Percentiles rank a stretch among this genome's conserved stretches.
Evolutionary conservation across 2,888 invertebrate species (phyloP).

Genomic region (Andrena praecox): DNA sequence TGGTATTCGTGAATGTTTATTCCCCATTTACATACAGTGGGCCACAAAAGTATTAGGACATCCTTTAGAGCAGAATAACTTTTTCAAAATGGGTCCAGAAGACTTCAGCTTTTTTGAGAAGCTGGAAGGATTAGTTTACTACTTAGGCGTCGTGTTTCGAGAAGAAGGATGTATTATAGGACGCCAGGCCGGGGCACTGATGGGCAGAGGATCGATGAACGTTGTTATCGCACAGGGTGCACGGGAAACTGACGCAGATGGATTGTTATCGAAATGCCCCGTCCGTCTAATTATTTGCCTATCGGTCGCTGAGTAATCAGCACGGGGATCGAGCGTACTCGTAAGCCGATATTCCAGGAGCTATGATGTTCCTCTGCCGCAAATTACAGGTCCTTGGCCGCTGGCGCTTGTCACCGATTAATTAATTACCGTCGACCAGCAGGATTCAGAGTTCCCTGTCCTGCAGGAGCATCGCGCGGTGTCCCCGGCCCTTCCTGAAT

Average conservation of each 20-base stretch:
- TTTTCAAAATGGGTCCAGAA: too few species aligned
- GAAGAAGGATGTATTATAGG: too few species aligned
- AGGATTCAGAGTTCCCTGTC: too few species aligned
- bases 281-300: conserved; percentile 47
- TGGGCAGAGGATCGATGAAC: conserved; percentile 12
- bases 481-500: too few species aligned
- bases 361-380: background rate
- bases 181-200: background rate
- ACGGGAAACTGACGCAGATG: conserved; percentile 30
- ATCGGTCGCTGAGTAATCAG: conserved; percentile 53
- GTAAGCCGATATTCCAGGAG: conserved; percentile 27
- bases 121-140: too few species aligned
- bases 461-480: too few species aligned
- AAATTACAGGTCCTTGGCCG: background rate
- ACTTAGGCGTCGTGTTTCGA: too few species aligned
- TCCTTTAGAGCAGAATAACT: too few species aligned
- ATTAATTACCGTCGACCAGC: conserved; percentile 11
- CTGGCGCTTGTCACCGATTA: conserved; percentile 3
- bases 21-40: too few species aligned
- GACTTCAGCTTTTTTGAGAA: too few species aligned
- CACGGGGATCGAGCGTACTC: conserved; percentile 4
- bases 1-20: too few species aligned
- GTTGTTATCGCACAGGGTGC: background rate
- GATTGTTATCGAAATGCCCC: conserved; percentile 46
- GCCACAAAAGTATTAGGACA: too few species aligned